Evolutionary conservation across 2,888 invertebrate species (phyloP), one percentile per base, ranked within the genome.

Genomic region (Drosophila maculinotata): DNA sequence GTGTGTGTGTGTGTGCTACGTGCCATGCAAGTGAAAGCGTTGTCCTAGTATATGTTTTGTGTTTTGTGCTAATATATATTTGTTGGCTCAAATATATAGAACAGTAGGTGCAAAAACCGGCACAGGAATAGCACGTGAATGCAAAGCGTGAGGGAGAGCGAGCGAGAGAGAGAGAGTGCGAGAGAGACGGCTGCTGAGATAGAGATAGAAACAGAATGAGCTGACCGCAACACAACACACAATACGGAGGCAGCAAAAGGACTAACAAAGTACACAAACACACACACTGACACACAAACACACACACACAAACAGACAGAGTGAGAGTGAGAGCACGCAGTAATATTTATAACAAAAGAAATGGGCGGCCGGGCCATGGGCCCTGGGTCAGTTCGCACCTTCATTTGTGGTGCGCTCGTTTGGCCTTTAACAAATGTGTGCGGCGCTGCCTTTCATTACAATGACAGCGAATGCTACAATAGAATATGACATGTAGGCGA

Each of bases 401-500:
- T 86, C 66, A 68, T 76, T 80, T 81, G 72, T 73, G 76, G 72
- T 76, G 79, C 72, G 66, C 82, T 75, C 85, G 79, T 67, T 80
- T 77, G 63, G 63, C 63, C 73, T 59, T 69, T 78, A 87, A 84
- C 81, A 75, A 87, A 87, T 77, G 87, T 77, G 87, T 81, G 81
- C 65, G 71, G 45, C 74, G 74, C 64, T 69, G 70, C 64, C 67
- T 77, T 72, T 81, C 76, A 87, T 78, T 73, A 85, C 76, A 82
- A 79, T 82, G 82, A 87, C 76, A 76, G 74, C 76, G 80, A 80
- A 69, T 79, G 85, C 76, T 72, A 84, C 79, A 83, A 88, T 87
- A 74, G 88, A 79, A 83, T 87, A 83, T 89, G 89, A 89, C 88
- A 88, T 87, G 79, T 79, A 72, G 73, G 85, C 81, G 81, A 85